phyloP scores from a whole-genome alignment of 1,140 invertebrate species.

The Platorchestia sp. region DNA sequence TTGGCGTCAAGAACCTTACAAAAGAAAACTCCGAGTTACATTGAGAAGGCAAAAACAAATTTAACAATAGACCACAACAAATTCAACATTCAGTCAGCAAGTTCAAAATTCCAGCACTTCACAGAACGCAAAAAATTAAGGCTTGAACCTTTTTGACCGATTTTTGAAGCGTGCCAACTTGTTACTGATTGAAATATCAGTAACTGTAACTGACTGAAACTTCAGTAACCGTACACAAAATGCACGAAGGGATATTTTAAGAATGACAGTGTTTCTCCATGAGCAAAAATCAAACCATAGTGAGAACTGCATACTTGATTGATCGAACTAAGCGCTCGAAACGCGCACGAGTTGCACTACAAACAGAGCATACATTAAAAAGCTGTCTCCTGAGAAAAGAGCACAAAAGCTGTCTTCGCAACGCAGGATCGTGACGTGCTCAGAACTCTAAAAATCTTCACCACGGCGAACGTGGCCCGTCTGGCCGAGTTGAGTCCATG shows the following conservation, averaged over 20 bases:
- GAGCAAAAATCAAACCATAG: not conserved
- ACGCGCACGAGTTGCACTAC: not conserved
- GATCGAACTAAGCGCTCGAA: not conserved
- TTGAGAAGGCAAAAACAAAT: no score
- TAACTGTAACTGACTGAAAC: not conserved
- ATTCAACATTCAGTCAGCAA: no score
- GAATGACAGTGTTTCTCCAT: not conserved
- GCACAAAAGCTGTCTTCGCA: not conserved
- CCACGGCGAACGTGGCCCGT: not conserved
- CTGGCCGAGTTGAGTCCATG: conserved; percentile 4
- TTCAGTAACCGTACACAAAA: not conserved
- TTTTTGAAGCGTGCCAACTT: not conserved
- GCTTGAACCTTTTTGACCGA: not conserved
- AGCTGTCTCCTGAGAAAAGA: not conserved
- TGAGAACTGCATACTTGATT: not conserved
- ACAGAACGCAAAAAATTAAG: not conserved
- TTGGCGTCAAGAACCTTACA: not conserved
- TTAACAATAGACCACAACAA: no score
- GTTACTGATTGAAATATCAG: not conserved
- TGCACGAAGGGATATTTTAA: not conserved
- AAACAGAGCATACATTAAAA: not conserved
- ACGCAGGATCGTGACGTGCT: not conserved
- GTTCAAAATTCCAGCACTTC: not conserved
- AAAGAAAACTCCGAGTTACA: not conserved
- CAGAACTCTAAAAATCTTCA: not conserved